phyloP scores from a whole-genome alignment of 2,113 vertebrate species.

The Toxotes chatareus region DNA sequence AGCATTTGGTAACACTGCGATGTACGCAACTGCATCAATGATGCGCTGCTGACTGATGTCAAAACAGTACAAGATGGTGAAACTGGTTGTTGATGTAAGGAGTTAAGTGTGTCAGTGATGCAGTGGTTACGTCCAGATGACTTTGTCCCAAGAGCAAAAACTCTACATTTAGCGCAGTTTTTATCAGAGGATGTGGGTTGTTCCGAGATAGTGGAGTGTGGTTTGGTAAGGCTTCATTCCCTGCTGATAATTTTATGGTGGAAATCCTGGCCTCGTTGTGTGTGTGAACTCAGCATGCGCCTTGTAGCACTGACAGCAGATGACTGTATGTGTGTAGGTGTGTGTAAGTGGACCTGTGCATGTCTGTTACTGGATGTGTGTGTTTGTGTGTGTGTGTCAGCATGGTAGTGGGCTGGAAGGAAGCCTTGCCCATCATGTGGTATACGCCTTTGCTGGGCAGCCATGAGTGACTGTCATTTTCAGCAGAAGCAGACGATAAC shows the following conservation, averaged over 20 bases:
- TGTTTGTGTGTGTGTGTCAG: conserved; percentile 37
- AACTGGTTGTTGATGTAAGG: conserved; percentile 22
- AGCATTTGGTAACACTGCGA: conserved; percentile 59
- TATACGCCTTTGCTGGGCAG: conserved; percentile 57
- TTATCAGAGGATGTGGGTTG: conserved; percentile 37
- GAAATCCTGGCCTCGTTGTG: conserved; percentile 65
- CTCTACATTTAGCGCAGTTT: not conserved
- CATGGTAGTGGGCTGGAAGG: conserved; percentile 64
- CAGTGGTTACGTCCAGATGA: conserved; percentile 13
- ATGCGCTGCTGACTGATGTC: conserved; percentile 59
- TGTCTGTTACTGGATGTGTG: conserved; percentile 35
- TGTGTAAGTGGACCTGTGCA: conserved; percentile 39
- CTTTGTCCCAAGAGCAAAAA: not conserved
- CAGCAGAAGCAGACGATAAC: conserved; percentile 59
- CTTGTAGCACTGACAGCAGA: conserved; percentile 72
- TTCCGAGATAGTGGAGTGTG: conserved; percentile 11
- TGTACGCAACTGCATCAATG: conserved; percentile 49
- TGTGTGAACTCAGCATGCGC: conserved; percentile 67
- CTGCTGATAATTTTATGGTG: conserved; percentile 69
- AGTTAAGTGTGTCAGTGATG: conserved; percentile 3
- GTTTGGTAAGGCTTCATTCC: conserved; percentile 43
- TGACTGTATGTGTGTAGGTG: conserved; percentile 65
- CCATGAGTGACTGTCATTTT: conserved; percentile 66
- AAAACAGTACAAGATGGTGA: conserved; percentile 54
- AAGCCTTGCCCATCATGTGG: conserved; percentile 72